phyloP scores from a whole-genome alignment of 2,888 invertebrate genomes.

The Idaea straminata region DNA sequence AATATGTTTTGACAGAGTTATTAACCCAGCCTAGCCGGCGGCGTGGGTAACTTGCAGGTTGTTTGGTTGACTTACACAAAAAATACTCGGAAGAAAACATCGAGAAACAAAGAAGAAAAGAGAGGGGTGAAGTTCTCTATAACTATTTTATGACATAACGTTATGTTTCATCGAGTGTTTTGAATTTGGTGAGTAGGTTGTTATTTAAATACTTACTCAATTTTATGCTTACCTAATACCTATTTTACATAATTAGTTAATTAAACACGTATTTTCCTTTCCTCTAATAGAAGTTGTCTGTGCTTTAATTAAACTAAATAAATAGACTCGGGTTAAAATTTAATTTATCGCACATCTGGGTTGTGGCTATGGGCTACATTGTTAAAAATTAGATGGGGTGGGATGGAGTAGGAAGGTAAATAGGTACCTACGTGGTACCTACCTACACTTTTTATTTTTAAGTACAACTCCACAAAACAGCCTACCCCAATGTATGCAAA shows the following conservation, averaged over 20 bases:
- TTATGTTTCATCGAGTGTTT: too few species aligned
- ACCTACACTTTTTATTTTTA: background rate
- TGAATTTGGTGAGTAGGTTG: too few species aligned
- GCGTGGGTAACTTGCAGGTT: background rate
- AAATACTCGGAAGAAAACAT: too few species aligned
- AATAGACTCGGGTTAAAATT: conserved; percentile 21
- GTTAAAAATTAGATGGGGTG: background rate
- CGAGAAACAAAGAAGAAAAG: too few species aligned
- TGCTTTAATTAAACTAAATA: background rate
- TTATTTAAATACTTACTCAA: background rate
- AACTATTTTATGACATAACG: too few species aligned
- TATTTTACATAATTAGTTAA: too few species aligned
- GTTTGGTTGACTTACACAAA: too few species aligned
- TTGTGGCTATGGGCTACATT: conserved; percentile 10
- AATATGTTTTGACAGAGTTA: background rate
- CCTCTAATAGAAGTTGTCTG: background rate
- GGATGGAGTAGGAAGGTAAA: background rate
- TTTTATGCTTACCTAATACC: background rate
- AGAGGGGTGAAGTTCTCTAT: too few species aligned
- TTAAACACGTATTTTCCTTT: background rate
- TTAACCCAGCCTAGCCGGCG: background rate
- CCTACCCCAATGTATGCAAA: too few species aligned
- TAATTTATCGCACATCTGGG: conserved; percentile 27
- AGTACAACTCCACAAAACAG: background rate
- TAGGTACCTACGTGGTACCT: background rate